These are phyloP conservation scores for Rhinatrema bivittatum DNA, from an alignment of 2,797 vertebrate genomes.

Conservation along the genomic window DNA sequence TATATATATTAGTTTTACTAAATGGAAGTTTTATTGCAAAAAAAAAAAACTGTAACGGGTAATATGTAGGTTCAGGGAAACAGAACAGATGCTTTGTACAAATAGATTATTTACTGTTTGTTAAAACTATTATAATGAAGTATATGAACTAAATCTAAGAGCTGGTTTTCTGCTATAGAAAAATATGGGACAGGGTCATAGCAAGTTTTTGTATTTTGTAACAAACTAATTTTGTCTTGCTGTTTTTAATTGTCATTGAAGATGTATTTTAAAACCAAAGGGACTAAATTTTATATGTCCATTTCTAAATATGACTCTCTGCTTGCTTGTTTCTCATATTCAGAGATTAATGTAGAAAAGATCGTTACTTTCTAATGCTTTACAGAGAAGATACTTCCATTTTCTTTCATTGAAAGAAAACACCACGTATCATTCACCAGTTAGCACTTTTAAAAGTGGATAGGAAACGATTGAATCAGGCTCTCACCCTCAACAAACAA, in stretches of 20 bases:
- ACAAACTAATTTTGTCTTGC: constrained; percentile 31
- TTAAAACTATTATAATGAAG: constrained; percentile 42
- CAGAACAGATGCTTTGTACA: constrained; percentile 34
- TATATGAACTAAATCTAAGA: constrained; percentile 41
- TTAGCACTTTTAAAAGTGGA: too few species aligned
- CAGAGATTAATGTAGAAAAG: too few species aligned
- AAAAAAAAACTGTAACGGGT: constrained; percentile 28
- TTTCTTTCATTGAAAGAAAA: too few species aligned
- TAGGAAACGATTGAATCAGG: too few species aligned
- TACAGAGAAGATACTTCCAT: too few species aligned
- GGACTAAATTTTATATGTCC: constrained; percentile 68
- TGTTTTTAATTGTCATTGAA: constrained; percentile 47
- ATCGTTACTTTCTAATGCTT: too few species aligned
- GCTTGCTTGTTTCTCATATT: too few species aligned
- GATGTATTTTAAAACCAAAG: constrained; percentile 51
- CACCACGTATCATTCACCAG: too few species aligned
- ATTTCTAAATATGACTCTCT: constrained; percentile 37
- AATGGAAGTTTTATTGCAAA: constrained; percentile 35
- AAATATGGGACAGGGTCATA: constrained; percentile 46
- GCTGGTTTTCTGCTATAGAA: constrained; percentile 39
- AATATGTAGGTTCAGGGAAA: constrained; percentile 41
- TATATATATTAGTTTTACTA: constrained; percentile 38
- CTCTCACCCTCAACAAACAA: too few species aligned
- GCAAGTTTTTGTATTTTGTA: constrained; percentile 39
- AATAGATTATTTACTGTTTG: constrained; percentile 20